These are phyloP conservation scores for Scaptomyza polygonia DNA, from an alignment of 2,888 invertebrate genomes.

Conservation along the genomic window DNA sequence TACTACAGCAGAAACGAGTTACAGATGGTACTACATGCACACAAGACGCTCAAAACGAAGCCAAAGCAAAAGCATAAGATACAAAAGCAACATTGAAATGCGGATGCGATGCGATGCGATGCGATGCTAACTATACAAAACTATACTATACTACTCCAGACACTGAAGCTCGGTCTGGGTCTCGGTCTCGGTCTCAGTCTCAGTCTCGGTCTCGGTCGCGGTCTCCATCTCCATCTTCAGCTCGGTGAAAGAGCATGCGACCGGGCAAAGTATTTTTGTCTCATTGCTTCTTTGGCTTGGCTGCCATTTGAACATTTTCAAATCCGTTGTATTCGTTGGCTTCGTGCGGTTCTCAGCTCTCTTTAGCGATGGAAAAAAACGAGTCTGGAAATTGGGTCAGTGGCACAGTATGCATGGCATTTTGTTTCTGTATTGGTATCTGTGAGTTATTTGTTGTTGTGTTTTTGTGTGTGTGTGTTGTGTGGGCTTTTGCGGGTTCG, in stretches of 20 bases:
- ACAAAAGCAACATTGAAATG: slow-evolving; percentile 69
- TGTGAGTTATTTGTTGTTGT: slow-evolving; percentile 37
- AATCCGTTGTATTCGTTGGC: slow-evolving; percentile 59
- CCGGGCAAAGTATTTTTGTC: slow-evolving; percentile 67
- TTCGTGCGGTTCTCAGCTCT: slow-evolving; percentile 61
- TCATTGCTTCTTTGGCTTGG: slow-evolving; percentile 39
- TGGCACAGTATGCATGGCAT: slow-evolving; percentile 78
- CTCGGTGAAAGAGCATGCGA: slow-evolving; percentile 73
- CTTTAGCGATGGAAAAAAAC: slow-evolving; percentile 55
- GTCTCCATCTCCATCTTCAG: slow-evolving; percentile 11
- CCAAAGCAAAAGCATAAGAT: slow-evolving; percentile 46
- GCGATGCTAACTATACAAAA: slow-evolving; percentile 54
- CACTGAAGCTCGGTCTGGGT: slow-evolving; percentile 7
- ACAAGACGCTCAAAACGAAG: slow-evolving; percentile 46
- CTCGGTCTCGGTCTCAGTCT: background rate
- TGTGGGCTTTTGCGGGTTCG: slow-evolving; percentile 54
- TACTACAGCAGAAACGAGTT: slow-evolving; percentile 77
- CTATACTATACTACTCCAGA: slow-evolving; percentile 28
- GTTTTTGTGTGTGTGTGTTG: slow-evolving; percentile 22
- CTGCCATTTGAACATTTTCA: slow-evolving; percentile 63
- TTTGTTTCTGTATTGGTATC: slow-evolving; percentile 42
- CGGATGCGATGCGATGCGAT: slow-evolving; percentile 68
- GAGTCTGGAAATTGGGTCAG: slow-evolving; percentile 77
- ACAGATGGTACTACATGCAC: slow-evolving; percentile 65
- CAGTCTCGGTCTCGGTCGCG: background rate